These are phyloP conservation scores for Zoanthus solanderi DNA, from an alignment of 92 coral and sea anemone species.

Conservation along the genomic window DNA sequence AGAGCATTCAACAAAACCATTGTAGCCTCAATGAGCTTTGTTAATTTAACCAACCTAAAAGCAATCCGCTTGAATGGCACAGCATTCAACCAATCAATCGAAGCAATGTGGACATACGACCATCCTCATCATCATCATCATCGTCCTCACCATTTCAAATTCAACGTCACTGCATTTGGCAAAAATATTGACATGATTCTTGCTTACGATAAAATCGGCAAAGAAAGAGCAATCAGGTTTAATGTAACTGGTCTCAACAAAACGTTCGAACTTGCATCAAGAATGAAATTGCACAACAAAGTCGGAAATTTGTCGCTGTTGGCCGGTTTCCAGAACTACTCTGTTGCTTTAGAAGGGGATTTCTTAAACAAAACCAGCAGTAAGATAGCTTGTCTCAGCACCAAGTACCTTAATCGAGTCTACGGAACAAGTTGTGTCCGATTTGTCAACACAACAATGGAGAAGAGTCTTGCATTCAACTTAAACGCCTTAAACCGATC, in stretches of 20 bases:
- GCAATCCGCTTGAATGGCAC: constrained; percentile 55
- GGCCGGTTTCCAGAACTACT: constrained; percentile 83
- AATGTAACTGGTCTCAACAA: constrained; percentile 62
- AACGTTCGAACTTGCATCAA: constrained; percentile 70
- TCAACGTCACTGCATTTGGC: constrained; percentile 53
- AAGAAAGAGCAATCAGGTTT: constrained; percentile 39
- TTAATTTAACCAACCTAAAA: constrained; percentile 49
- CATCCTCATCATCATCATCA: constrained; percentile 7
- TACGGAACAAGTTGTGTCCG: constrained; percentile 73
- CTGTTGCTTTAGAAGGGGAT: constrained; percentile 71
- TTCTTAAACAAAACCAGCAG: constrained; percentile 56
- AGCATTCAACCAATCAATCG: constrained; percentile 46
- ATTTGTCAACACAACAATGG: constrained; percentile 73
- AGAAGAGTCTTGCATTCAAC: constrained; percentile 75
- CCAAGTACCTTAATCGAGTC: constrained; percentile 69
- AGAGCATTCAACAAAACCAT: constrained; percentile 63
- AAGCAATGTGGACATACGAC: constrained; percentile 57
- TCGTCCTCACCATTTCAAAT: constrained; percentile 37
- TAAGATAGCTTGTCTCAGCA: constrained; percentile 72
- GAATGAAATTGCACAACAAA: constrained; percentile 57
- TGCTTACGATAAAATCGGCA: constrained; percentile 20
- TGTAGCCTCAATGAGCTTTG: constrained; percentile 45
- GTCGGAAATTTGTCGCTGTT: constrained; percentile 68
- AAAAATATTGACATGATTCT: constrained; percentile 38
- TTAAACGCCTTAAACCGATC: constrained; percentile 71